Evolutionary conservation across 1,140 invertebrate species (phyloP), one percentile per base, ranked within the genome.

Genomic region (Drosophila grimshawi): DNA sequence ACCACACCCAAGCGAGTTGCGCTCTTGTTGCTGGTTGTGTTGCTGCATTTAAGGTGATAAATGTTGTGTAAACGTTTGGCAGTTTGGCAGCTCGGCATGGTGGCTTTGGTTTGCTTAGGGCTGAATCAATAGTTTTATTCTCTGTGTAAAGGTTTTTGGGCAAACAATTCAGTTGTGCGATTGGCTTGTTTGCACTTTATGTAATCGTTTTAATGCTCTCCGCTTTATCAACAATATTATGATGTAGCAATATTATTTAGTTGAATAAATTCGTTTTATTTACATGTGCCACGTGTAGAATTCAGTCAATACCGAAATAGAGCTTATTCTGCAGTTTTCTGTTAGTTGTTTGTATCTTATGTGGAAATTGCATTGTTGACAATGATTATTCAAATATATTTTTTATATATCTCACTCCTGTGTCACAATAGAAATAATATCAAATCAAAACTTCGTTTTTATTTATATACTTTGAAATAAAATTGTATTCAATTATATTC

Each of bases 1-100:
- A n/a, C 10, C 10, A 43, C 10, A 39, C 57, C 39, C 39, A 29
- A 43, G 45, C 19, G 19, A 19, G 19, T 19, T 19, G 19, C 19
- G 19, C 19, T 19, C 19, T 19, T 27, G 29, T 48, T 37, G 52
- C n/a, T 56, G 27, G n/a, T 57, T 48, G 35, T 45, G 56, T 32
- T 49, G 33, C 30, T 52, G 66, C 63, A 67, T 71, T 75, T 76
- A 71, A 78, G 80, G 76, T 82, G 80, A 82, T 82, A 82, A 82
- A 82, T 82, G 62, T 70, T 75, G 62, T 66, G 80, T 61, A 71
- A 78, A 78, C 66, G 35, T 46, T 78, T 76, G 56, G 33, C 71
- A 71, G 64, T 48, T 53, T 48, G 62, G 49, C 46, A 65, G 59
- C 70, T 73, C 37, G 39, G 48, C 37, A 56, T 56, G 37, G 32